Evolutionary conservation across 2,797 vertebrate species (phyloP).

Genomic region (Paratrypauchen microcephalus): DNA sequence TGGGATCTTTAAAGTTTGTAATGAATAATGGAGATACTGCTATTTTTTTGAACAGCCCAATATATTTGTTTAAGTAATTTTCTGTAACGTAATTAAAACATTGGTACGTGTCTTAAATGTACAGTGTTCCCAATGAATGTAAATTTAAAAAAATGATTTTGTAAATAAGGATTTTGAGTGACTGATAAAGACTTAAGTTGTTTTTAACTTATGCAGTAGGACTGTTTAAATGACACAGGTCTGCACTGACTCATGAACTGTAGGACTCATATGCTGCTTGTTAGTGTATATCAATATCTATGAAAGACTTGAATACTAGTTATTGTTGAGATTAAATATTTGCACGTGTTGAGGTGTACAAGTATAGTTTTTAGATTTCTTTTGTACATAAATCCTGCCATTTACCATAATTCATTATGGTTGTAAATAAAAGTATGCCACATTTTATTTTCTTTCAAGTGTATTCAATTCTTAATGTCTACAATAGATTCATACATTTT

Average conservation of each 20-base stretch:
- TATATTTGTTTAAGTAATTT: too few relatives aligned
- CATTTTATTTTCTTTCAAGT: not conserved
- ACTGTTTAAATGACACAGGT: slow-evolving; percentile 30
- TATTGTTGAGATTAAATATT: slow-evolving; percentile 33
- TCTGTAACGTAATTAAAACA: too few relatives aligned
- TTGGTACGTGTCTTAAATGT: too few relatives aligned
- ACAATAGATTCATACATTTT: not conserved
- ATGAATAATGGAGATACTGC: too few relatives aligned
- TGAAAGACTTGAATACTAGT: slow-evolving; percentile 36
- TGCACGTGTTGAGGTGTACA: slow-evolving; percentile 33
- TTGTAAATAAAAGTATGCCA: slow-evolving; percentile 55
- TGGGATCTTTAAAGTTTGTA: too few relatives aligned
- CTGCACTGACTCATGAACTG: slow-evolving; percentile 9
- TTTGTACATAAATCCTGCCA: slow-evolving; percentile 19
- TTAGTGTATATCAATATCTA: not conserved
- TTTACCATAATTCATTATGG: slow-evolving; percentile 25
- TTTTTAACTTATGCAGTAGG: slow-evolving; percentile 25
- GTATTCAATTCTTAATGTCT: not conserved
- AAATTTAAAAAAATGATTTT: too few relatives aligned
- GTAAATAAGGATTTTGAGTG: too few relatives aligned
- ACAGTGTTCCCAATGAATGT: too few relatives aligned
- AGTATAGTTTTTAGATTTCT: slow-evolving; percentile 22
- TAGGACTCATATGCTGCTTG: not conserved
- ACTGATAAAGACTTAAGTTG: slow-evolving; percentile 9
- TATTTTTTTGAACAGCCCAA: too few relatives aligned